Percentiles rank a stretch among this genome's conserved stretches.
Conservation (phyloP, 1,140 invertebrate species). For the Xylocopa sonorina region DNA sequence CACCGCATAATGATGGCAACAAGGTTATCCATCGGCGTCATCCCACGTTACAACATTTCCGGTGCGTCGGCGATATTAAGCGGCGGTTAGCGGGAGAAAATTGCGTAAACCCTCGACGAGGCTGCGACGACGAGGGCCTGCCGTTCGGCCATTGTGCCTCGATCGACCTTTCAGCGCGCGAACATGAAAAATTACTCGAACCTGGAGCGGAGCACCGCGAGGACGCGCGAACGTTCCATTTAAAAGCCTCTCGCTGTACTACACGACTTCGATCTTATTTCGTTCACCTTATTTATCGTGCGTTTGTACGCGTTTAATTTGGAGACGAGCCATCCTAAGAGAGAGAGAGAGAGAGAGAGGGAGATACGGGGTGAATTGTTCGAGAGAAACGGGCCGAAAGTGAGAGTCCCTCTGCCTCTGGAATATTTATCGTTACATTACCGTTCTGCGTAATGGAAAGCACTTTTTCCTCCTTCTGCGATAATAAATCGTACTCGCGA, state of each 20-base stretch:
- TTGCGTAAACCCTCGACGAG: slow-evolving; percentile 27
- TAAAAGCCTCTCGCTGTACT: slow-evolving; percentile 22
- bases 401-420: background rate
- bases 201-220: slow-evolving; percentile 13
- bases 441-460: too few relatives aligned
- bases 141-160: slow-evolving; percentile 31
- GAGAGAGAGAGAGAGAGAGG: background rate
- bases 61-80: slow-evolving; percentile 39
- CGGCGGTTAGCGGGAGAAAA: slow-evolving; percentile 23
- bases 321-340: background rate
- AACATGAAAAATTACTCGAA: slow-evolving; percentile 37
- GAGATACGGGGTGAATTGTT: background rate
- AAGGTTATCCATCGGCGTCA: slow-evolving; percentile 58
- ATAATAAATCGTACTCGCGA: background rate
- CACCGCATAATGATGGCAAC: slow-evolving; percentile 54
- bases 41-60: slow-evolving; percentile 60
- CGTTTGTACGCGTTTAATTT: background rate
- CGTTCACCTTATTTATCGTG: too few relatives aligned
- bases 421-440: background rate
- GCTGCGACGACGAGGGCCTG: background rate
- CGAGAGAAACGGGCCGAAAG: background rate
- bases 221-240: too few relatives aligned
- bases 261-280: slow-evolving; percentile 39
- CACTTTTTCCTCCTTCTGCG: background rate
- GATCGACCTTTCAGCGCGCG: slow-evolving; percentile 25